Evolutionary conservation across 1,140 invertebrate genomes (phyloP), one percentile per base, ranked within the genome.

Genomic region (Eupristina koningsbergeri): DNA sequence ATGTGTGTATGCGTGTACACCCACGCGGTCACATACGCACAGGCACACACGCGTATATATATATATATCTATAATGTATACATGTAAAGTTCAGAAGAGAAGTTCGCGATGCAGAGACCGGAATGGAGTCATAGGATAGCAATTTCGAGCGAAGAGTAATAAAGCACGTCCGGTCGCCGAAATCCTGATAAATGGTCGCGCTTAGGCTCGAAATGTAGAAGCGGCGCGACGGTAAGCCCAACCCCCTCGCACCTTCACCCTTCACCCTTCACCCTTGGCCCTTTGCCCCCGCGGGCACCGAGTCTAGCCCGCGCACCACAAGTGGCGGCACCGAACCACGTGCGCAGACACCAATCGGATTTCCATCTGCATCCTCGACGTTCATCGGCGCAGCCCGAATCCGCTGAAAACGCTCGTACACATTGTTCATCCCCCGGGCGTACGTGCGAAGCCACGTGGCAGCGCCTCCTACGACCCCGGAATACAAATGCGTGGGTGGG

Each of bases 171-270:
- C 92, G 90, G 91, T 89, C 91, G 91, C 91, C 91, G 91, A 93
- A 93, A 93, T 93, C 92, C 92, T 93, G 92, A 93, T 91, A 91
- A 93, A 93, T 93, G 90, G 92, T 89, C 89, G 89, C 91, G 92
- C 92, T 93, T 93, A 93, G 91, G 91, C 91, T 92, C 89, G 91
- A 92, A 93, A 93, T 93, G 91, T 91, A 93, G 91, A 92, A 92
- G 89, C 90, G 89, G 90, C 91, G 91, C 92, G 89, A 88, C 89
- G 88, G 89, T 90, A 89, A 88, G 89, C 89, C 90, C 89, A 89
- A 89, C 89, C 90, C 87, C 88, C 88, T 81, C 86, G 86, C 84
- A 81, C 86, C 75, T 81, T 39, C 63, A 78, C 84, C 63, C 86
- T 87, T 87, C 47, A 45, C 47, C 47, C 15, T 15, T 17, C 47